phyloP scores from a whole-genome alignment of 2,797 vertebrate genomes.

The Lycodopsis pacificus region DNA sequence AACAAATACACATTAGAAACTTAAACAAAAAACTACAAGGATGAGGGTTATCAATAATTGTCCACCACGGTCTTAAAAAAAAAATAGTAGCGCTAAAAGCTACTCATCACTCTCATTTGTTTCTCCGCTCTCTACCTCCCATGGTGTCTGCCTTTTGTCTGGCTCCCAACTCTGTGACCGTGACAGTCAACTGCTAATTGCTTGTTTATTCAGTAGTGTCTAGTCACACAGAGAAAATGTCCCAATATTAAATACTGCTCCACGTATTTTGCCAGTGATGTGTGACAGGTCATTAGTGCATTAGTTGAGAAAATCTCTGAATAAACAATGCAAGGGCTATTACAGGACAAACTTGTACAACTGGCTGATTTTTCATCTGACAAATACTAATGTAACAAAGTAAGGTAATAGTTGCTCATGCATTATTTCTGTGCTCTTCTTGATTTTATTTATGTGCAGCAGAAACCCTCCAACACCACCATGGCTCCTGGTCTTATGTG shows the following conservation, averaged over 20 bases:
- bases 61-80: neutral
- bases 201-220: neutral
- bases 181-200: constrained; percentile 1
- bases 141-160: neutral
- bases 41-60: neutral
- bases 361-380: too few relatives aligned
- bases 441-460: neutral
- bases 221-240: neutral
- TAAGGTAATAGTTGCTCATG: too few relatives aligned
- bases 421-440: neutral
- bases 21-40: neutral
- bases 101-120: neutral
- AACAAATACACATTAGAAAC: neutral
- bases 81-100: neutral
- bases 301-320: neutral
- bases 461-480: neutral
- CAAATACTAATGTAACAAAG: neutral
- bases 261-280: neutral
- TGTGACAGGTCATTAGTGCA: neutral
- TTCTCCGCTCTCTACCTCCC: neutral
- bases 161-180: neutral
- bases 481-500: neutral
- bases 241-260: neutral
- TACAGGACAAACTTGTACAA: neutral
- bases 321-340: constrained; percentile 15